Evolutionary conservation across 1,140 invertebrate species (phyloP), one percentile per base, ranked within the genome.

Genomic region (Apolygus lucorum): DNA sequence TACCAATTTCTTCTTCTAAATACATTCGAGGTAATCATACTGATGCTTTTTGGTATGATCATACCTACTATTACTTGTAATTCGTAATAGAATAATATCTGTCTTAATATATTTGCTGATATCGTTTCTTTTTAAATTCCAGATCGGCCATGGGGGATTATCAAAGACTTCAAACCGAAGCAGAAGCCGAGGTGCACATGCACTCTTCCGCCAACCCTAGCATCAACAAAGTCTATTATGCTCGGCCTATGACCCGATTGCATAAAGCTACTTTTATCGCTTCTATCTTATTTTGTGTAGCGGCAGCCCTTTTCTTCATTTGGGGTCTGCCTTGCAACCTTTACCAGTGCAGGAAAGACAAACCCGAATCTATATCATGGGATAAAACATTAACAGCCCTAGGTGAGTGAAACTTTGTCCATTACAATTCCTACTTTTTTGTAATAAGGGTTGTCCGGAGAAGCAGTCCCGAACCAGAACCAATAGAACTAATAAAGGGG

Each of bases 241-340:
- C 62, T 24, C 68, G 68, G 25, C 73, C 71, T 28, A 70, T 90
- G 85, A 85, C 87, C 0, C 79, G 82, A n/a, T 74, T 84, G 52
- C 80, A 88, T 21, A 83, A 84, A 63, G 81, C 84, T 52, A 86
- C 84, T 29, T 88, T 90, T 72, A 77, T 88, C 14, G 78, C 82
- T 13, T 90, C 89, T 8, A 84, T 90, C 69, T 73, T 90, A 26
- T 76, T 89, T 17, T 91, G 88, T 73, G 76, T 89, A 26, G 78
- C 88, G 59, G 88, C 87, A 13, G 84, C 90, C 22, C 73, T 89
- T 13, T 81, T 87, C 72, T 91, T 91, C 76, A 77, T 91, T 1
- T 91, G 89, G 86, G 81, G 87, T 14, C 77, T 90, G 71, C 90
- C 90, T 0, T 91, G 89, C 74, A 84, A 88, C 70, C 81, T 83